These are phyloP conservation scores for Halcyon leucocephala DNA, from an alignment of 2,797 vertebrate species.

Conservation along the genomic window DNA sequence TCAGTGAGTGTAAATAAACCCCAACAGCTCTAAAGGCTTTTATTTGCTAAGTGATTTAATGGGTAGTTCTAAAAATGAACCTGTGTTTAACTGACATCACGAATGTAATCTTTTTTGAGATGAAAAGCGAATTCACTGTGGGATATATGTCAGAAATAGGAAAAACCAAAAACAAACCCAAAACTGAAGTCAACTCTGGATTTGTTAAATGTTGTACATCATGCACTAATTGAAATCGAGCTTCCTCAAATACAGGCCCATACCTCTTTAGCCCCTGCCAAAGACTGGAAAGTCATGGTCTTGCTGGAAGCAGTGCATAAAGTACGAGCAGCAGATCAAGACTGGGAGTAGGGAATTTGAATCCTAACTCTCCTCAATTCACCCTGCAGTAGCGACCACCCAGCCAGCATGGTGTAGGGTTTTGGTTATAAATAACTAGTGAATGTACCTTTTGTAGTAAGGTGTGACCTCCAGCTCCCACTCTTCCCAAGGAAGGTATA, in stretches of 20 bases:
- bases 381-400: no score
- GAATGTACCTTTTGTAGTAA: rapidly evolving
- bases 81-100: not conserved
- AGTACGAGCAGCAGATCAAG: not conserved
- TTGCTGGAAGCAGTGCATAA: not conserved
- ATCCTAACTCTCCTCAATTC: not conserved
- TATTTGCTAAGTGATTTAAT: not conserved
- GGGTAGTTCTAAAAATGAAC: not conserved
- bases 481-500: not conserved
- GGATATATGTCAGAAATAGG: not conserved
- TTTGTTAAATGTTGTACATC: not conserved
- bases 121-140: not conserved
- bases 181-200: not conserved
- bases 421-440: no score
- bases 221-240: not conserved
- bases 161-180: no score
- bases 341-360: not conserved
- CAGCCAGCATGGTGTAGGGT: no score
- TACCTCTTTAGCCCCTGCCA: not conserved
- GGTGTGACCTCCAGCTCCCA: not conserved
- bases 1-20: not conserved
- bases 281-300: not conserved
- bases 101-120: not conserved
- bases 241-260: not conserved
- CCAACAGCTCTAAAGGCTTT: not conserved